These are phyloP conservation scores for Drosophila auraria DNA, from an alignment of 1,140 invertebrate genomes.

Conservation along the genomic window DNA sequence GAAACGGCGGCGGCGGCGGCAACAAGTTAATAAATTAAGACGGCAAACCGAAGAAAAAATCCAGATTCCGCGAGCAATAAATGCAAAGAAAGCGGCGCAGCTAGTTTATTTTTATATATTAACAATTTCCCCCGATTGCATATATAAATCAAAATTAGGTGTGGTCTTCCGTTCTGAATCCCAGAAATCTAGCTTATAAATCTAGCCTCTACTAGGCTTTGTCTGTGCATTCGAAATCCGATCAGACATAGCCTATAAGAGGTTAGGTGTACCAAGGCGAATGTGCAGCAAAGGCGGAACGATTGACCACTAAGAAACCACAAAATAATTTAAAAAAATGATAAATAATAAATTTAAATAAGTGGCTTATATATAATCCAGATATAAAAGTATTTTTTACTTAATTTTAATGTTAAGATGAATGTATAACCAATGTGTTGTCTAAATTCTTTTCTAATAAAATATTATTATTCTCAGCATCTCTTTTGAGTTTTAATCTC, in stretches of 20 bases:
- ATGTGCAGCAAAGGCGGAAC: slow-evolving; percentile 47
- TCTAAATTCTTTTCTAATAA: not conserved
- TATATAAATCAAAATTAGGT: slow-evolving; percentile 8
- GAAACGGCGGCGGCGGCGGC: slow-evolving; percentile 38
- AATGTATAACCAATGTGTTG: not conserved
- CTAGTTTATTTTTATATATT: slow-evolving; percentile 29
- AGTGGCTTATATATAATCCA: too few relatives aligned
- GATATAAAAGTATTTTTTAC: not conserved
- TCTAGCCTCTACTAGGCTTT: slow-evolving; percentile 86
- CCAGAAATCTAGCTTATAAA: slow-evolving; percentile 69
- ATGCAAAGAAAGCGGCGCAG: slow-evolving; percentile 70
- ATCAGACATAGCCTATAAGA: slow-evolving; percentile 86
- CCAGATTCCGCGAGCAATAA: slow-evolving; percentile 28
- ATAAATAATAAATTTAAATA: slow-evolving; percentile 21
- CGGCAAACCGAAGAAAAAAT: slow-evolving; percentile 39
- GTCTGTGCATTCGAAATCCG: slow-evolving; percentile 76
- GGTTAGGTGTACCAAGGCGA: slow-evolving; percentile 85
- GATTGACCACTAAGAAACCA: not conserved
- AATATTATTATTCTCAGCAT: not conserved
- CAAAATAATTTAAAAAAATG: not conserved
- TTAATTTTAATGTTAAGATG: not conserved
- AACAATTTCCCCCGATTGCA: not conserved
- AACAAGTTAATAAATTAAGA: slow-evolving; percentile 74
- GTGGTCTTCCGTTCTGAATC: slow-evolving; percentile 6
- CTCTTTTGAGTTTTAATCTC: not conserved